These are phyloP conservation scores for Fistularia tabacaria DNA, from an alignment of 2,797 vertebrate genomes.

Conservation along the genomic window DNA sequence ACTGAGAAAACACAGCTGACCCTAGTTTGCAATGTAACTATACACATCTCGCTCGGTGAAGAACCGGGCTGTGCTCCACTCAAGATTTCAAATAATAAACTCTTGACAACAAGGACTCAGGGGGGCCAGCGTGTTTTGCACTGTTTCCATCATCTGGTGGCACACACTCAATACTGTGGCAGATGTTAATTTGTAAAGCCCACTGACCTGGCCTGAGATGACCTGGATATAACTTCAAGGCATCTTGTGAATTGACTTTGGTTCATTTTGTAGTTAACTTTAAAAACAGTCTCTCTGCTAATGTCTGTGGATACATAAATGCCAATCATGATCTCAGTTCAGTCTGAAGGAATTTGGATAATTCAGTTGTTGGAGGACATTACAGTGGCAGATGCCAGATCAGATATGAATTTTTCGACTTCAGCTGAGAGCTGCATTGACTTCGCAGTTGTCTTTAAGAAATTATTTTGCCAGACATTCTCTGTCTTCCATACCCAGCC, in stretches of 20 bases:
- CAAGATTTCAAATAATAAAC: conserved; percentile 28
- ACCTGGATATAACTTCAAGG: conserved; percentile 9
- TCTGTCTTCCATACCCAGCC: conserved; percentile 15
- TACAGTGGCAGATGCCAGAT: conserved; percentile 30
- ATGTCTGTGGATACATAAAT: too few species aligned
- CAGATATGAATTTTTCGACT: conserved; percentile 37
- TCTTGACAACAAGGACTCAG: conserved; percentile 12
- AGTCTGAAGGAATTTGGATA: conserved; percentile 11
- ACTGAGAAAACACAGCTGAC: conserved; percentile 56
- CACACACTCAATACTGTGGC: conserved; percentile 14
- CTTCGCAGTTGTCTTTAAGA: conserved; percentile 20
- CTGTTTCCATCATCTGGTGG: conserved; percentile 17
- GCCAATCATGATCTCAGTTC: neutral
- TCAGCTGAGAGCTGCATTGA: conserved; percentile 31
- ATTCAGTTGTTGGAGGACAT: conserved; percentile 13
- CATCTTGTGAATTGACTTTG: too few species aligned
- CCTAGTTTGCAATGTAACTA: conserved; percentile 38
- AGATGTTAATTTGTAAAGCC: conserved; percentile 18
- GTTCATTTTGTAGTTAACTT: too few species aligned
- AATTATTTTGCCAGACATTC: conserved; percentile 27
- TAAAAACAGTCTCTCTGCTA: too few species aligned
- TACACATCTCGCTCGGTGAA: conserved; percentile 36
- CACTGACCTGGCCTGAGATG: conserved; percentile 31
- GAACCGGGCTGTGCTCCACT: conserved; percentile 17
- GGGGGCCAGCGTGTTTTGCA: neutral